A percentile compares a stretch with the other conserved stretches of the same genome.
These are phyloP conservation scores for Harpalus rufipes DNA, from an alignment of 2,888 invertebrate genomes.

Conservation along the genomic window DNA sequence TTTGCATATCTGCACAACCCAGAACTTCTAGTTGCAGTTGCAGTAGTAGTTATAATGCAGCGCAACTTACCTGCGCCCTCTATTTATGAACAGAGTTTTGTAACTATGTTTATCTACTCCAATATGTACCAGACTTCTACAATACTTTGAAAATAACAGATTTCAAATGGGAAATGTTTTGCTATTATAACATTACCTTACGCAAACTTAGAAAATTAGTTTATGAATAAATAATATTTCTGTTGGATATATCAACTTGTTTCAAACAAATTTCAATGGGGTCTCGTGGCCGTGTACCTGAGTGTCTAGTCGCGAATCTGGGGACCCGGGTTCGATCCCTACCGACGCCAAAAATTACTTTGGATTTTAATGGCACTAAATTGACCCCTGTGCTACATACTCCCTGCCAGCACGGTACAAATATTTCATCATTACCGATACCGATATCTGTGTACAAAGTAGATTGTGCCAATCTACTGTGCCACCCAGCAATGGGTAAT, in stretches of 20 bases:
- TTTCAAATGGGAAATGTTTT: background rate
- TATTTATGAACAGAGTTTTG: background rate
- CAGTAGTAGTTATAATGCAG: background rate
- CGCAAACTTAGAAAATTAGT: background rate
- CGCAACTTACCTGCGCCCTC: slow-evolving; percentile 4
- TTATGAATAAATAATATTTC: background rate
- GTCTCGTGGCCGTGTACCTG: too few species aligned
- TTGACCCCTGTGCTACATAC: too few species aligned
- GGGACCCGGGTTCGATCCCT: too few species aligned
- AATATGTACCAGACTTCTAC: background rate
- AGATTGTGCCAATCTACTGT: too few species aligned
- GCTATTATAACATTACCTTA: too few species aligned
- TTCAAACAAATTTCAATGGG: background rate
- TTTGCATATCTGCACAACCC: slow-evolving; percentile 11
- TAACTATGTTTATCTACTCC: background rate
- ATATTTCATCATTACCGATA: too few species aligned
- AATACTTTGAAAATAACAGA: background rate
- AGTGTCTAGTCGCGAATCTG: too few species aligned
- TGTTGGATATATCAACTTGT: background rate
- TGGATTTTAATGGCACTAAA: too few species aligned
- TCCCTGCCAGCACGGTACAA: too few species aligned
- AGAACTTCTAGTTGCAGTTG: slow-evolving; percentile 27
- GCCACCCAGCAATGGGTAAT: too few species aligned
- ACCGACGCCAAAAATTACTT: too few species aligned
- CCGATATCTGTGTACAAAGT: too few species aligned